Conservation (phyloP, 2,888 invertebrate species). For the Dastarcus helophoroides region DNA sequence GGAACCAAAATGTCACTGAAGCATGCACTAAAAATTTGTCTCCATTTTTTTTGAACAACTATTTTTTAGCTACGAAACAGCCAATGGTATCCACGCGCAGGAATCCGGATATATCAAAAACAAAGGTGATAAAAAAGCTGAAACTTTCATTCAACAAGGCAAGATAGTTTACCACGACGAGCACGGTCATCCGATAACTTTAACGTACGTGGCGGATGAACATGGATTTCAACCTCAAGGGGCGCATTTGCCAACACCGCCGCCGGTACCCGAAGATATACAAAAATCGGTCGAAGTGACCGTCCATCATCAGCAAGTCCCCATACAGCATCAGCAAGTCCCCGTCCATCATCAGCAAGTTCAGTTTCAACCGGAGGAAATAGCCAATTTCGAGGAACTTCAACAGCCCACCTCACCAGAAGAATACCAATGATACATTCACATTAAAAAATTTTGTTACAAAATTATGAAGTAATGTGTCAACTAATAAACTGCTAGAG, state of each 20-base stretch:
- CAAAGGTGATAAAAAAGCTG: slow-evolving; percentile 51
- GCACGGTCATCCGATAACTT: slow-evolving; percentile 53
- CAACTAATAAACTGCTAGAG: too few relatives aligned
- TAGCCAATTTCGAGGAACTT: slow-evolving; percentile 5
- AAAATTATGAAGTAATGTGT: too few relatives aligned
- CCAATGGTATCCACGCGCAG: slow-evolving; percentile 59
- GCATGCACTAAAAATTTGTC: too few relatives aligned
- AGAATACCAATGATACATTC: slow-evolving; percentile 7
- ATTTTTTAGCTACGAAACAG: slow-evolving; percentile 54
- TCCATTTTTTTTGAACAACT: slow-evolving; percentile 1
- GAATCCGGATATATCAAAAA: slow-evolving; percentile 63
- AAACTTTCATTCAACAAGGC: slow-evolving; percentile 57
- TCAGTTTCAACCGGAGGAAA: slow-evolving; percentile 9
- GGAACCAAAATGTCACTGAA: slow-evolving; percentile 8
- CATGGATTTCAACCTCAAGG: slow-evolving; percentile 52
- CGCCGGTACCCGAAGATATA: slow-evolving; percentile 66
- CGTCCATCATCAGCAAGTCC: slow-evolving; percentile 11
- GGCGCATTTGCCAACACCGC: slow-evolving; percentile 68
- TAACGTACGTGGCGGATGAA: slow-evolving; percentile 62
- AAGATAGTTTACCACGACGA: slow-evolving; percentile 59
- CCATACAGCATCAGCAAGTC: slow-evolving; percentile 4
- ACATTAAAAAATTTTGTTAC: too few relatives aligned
- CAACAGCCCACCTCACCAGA: slow-evolving; percentile 3
- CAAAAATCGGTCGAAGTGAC: slow-evolving; percentile 49
- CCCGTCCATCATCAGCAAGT: slow-evolving; percentile 12